Evolutionary conservation across 1,140 invertebrate genomes (phyloP).

Genomic region (Nomia melanderi): DNA sequence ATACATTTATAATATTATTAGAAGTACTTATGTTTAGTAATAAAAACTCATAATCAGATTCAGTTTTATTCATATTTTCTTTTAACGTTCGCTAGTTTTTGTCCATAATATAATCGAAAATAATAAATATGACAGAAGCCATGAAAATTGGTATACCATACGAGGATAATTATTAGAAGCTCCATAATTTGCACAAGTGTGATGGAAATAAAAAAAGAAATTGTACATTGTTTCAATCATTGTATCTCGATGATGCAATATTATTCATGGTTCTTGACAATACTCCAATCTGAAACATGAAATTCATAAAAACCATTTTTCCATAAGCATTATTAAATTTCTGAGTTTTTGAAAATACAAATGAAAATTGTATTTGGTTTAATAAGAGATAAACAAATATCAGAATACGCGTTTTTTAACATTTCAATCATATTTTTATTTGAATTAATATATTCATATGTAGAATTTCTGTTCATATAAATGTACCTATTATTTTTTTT

Average conservation of each 20-base stretch:
- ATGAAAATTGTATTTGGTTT: no score
- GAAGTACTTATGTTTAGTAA: not conserved
- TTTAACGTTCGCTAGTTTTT: not conserved
- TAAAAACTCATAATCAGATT: not conserved
- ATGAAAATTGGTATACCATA: not conserved
- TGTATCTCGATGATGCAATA: constrained; percentile 42
- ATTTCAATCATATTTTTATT: no score
- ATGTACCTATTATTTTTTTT: no score
- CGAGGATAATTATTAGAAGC: not conserved
- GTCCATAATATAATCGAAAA: not conserved
- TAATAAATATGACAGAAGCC: not conserved
- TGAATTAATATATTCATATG: no score
- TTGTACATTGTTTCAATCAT: constrained; percentile 29
- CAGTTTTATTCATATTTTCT: not conserved
- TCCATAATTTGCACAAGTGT: not conserved
- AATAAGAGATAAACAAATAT: no score
- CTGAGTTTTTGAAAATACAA: no score
- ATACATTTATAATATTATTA: not conserved
- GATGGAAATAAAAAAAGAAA: not conserved
- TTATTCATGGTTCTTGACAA: constrained; percentile 45
- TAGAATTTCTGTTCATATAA: no score
- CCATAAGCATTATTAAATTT: no score
- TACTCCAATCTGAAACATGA: constrained; percentile 60
- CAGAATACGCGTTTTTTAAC: no score
- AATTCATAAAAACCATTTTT: constrained; percentile 22